phyloP scores from a whole-genome alignment of 1,140 invertebrate genomes.

The Tribolium madens region DNA sequence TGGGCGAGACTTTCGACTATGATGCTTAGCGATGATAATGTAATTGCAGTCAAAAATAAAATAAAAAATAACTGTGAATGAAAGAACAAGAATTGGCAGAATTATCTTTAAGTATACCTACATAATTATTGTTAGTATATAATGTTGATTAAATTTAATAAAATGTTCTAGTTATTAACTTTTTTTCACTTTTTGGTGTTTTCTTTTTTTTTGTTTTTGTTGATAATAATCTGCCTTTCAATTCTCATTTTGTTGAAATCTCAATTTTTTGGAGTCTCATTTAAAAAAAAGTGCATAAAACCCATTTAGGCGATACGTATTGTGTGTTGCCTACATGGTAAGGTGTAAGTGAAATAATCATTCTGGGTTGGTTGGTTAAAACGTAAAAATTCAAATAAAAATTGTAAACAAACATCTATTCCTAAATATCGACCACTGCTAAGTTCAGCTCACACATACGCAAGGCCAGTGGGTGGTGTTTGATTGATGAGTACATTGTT shows the following conservation, averaged over 20 bases:
- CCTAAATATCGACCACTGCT: slow-evolving; percentile 34
- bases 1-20: not conserved
- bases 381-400: slow-evolving; percentile 35
- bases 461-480: slow-evolving; percentile 56
- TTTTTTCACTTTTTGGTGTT: too few species aligned
- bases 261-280: too few species aligned
- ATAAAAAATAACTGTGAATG: not conserved
- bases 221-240: too few species aligned
- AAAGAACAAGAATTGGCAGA: too few species aligned
- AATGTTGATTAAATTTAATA: too few species aligned
- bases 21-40: slow-evolving; percentile 5
- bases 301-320: too few species aligned
- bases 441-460: slow-evolving; percentile 33
- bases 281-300: too few species aligned
- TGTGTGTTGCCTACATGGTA: slow-evolving; percentile 4
- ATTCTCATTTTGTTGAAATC: too few species aligned
- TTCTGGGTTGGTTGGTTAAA: not conserved
- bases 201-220: too few species aligned
- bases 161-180: too few species aligned
- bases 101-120: too few species aligned
- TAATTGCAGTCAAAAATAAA: not conserved
- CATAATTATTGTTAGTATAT: too few species aligned
- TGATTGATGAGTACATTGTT: slow-evolving; percentile 64
- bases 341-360: not conserved
- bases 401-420: slow-evolving; percentile 32